A percentile compares a stretch with the other conserved stretches of the same genome.
phyloP scores from a whole-genome alignment of 2,797 vertebrate genomes.

The Ptychadena robeensis region DNA sequence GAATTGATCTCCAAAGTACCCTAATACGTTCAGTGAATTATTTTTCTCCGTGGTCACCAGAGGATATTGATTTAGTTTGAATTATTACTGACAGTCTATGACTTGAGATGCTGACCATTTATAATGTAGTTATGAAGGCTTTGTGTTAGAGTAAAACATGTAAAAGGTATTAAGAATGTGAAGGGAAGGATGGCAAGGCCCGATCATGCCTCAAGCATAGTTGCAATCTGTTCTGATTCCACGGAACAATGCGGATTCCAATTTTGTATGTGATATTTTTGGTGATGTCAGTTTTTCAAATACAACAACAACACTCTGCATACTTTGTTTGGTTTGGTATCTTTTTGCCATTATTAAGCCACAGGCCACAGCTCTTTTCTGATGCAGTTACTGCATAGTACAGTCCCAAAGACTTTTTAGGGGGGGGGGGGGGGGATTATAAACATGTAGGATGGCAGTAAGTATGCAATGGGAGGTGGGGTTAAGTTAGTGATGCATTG shows the following conservation, averaged over 20 bases:
- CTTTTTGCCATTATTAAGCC: no score
- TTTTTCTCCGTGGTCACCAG: not conserved
- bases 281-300: no score
- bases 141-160: not conserved
- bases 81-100: slow-evolving; percentile 24
- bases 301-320: no score
- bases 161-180: not conserved
- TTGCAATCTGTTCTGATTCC: not conserved
- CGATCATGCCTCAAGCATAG: not conserved
- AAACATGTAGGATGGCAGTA: no score
- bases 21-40: slow-evolving; percentile 9
- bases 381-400: no score
- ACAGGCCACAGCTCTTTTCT: no score
- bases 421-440: no score
- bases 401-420: no score
- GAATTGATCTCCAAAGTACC: slow-evolving; percentile 20
- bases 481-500: no score
- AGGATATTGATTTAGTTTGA: slow-evolving; percentile 25
- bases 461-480: no score
- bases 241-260: not conserved
- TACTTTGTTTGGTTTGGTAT: no score
- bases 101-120: not conserved
- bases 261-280: not conserved
- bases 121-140: not conserved
- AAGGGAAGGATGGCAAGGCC: not conserved